A percentile compares a stretch with the other conserved stretches of the same genome.
Conservation (phyloP, 2,113 vertebrate genomes). For the Butorides virescens region DNA sequence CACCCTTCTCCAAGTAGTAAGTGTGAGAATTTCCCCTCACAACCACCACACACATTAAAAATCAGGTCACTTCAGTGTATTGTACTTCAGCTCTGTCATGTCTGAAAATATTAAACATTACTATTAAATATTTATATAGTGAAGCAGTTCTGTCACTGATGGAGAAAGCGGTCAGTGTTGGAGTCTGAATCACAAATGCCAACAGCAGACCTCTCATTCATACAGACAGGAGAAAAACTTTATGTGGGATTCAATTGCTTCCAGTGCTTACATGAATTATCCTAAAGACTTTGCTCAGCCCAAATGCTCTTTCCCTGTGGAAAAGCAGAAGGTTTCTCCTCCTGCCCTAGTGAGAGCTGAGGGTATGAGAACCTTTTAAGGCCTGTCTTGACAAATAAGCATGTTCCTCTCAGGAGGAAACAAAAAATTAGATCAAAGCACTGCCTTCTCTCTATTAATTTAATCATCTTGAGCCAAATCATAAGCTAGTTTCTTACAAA, state of each 20-base stretch:
- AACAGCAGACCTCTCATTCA: background rate
- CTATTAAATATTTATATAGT: background rate
- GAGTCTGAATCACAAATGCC: background rate
- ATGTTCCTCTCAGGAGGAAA: background rate
- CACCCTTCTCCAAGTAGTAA: background rate
- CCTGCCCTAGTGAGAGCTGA: background rate
- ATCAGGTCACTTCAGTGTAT: background rate
- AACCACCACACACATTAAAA: background rate
- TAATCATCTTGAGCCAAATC: background rate
- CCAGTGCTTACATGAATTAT: background rate
- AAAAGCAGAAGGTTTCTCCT: background rate
- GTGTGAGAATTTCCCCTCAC: constrained; percentile 27
- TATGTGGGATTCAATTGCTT: background rate
- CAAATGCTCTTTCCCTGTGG: background rate
- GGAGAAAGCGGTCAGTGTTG: background rate
- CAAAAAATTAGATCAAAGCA: background rate
- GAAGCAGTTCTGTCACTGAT: background rate
- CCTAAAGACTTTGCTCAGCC: background rate
- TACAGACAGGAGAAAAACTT: background rate
- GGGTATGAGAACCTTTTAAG: background rate
- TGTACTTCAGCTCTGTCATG: background rate
- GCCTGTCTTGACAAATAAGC: background rate
- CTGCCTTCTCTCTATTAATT: background rate
- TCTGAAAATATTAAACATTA: background rate
- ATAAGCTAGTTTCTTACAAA: background rate